A percentile compares a stretch with the other conserved stretches of the same genome.
Evolutionary conservation across 2,888 invertebrate species (phyloP).

Genomic region (Idaea aversata): DNA sequence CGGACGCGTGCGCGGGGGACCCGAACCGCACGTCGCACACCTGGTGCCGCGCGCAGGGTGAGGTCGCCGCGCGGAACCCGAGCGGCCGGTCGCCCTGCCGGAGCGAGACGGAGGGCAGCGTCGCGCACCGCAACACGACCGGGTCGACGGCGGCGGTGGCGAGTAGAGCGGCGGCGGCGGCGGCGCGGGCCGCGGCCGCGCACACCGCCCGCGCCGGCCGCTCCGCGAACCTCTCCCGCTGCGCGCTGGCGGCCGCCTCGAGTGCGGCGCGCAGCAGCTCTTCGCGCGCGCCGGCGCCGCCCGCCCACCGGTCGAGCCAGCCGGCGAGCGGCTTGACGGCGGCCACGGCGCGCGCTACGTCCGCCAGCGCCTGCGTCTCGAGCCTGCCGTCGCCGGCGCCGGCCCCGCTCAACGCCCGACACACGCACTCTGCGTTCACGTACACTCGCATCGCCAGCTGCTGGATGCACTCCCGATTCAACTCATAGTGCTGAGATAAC

Average conservation of each 20-base stretch:
- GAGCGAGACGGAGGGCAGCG: constrained; percentile 92
- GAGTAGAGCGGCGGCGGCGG: constrained; percentile 90
- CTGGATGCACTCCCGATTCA: constrained; percentile 95
- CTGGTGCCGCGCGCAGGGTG: constrained; percentile 87
- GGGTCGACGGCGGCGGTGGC: constrained; percentile 90
- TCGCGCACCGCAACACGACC: constrained; percentile 93
- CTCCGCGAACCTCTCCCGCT: constrained; percentile 93
- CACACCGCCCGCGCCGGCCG: constrained; percentile 89
- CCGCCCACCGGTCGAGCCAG: constrained; percentile 86
- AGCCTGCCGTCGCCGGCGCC: constrained; percentile 85
- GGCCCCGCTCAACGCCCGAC: constrained; percentile 89
- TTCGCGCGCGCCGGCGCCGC: constrained; percentile 60
- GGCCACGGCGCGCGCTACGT: constrained; percentile 91
- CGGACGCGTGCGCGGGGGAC: constrained; percentile 94
- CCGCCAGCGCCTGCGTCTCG: constrained; percentile 89
- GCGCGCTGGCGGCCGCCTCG: constrained; percentile 94
- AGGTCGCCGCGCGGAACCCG: constrained; percentile 94
- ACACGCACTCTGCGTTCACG: constrained; percentile 85
- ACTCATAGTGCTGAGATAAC: constrained; percentile 88
- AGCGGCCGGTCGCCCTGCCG: constrained; percentile 93
- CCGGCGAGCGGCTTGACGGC: constrained; percentile 93
- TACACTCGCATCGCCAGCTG: constrained; percentile 91
- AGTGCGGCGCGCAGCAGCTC: constrained; percentile 88
- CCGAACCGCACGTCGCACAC: constrained; percentile 94
- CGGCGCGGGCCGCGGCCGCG: constrained; percentile 86